Conservation (phyloP, 1,140 invertebrate genomes). For the Megathymus violae region DNA sequence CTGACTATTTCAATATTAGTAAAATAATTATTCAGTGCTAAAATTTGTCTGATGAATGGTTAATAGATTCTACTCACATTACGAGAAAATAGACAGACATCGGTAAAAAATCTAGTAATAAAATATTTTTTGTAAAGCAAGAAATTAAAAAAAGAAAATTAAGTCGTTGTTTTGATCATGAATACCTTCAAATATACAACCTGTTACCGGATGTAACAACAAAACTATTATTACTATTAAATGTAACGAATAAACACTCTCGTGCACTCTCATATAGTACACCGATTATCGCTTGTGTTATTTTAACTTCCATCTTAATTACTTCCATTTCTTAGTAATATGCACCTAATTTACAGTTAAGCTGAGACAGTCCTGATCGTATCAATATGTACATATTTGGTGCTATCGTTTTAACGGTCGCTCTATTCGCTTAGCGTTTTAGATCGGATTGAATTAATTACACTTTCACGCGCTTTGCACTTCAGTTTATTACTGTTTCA, state of each 20-base stretch:
- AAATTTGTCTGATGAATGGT: too few relatives aligned
- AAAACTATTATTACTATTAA: neutral
- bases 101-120: too few relatives aligned
- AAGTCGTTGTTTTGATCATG: too few relatives aligned
- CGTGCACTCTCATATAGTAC: conserved; percentile 6
- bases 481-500: conserved; percentile 43
- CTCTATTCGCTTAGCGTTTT: conserved; percentile 42
- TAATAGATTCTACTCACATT: too few relatives aligned
- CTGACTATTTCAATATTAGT: too few relatives aligned
- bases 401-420: conserved; percentile 51
- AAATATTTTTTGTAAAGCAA: too few relatives aligned
- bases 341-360: conserved; percentile 35
- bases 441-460: conserved; percentile 56
- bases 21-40: too few relatives aligned
- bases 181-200: too few relatives aligned
- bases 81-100: too few relatives aligned
- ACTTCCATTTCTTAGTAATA: conserved; percentile 32
- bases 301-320: conserved; percentile 34
- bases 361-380: conserved; percentile 36
- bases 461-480: conserved; percentile 53
- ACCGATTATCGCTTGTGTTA: conserved; percentile 9
- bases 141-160: too few relatives aligned
- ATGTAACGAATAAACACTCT: neutral
- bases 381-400: conserved; percentile 50
- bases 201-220: neutral